Evolutionary conservation across 2,888 invertebrate genomes (phyloP), one percentile per base, ranked within the genome.

Genomic region (Lasioglossum malachurum): DNA sequence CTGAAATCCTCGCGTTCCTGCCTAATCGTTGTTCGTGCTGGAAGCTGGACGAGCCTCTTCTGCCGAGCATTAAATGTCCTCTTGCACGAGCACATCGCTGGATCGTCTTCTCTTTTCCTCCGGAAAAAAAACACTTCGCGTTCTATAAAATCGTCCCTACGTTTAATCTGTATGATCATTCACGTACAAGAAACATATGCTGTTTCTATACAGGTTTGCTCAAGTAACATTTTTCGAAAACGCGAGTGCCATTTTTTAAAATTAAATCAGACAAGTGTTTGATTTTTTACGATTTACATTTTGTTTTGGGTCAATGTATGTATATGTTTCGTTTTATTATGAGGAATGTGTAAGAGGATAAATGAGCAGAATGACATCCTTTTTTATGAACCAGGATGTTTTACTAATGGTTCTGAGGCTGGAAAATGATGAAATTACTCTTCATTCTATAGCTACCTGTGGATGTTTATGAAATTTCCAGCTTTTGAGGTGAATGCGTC

Each of bases 1-100:
- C 85, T 89, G 85, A 91, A 84, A 92, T 88, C 82, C 83, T 86
- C 85, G 87, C 90, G 88, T 92, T 92, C 87, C 92, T 87, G 57
- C 82, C 83, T 92, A 92, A 92, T 92, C 88, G 88, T 79, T 75
- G 81, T 87, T 82, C 80, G 82, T 86, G 88, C 31, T 82, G 82
- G 78, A 84, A 80, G 64, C 67, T 82, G 67, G 75, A 86, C 87
- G 75, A 60, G 69, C 69, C 73, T 53, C 41, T 38, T 60, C 57
- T 38, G 35, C 27, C 23, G 46, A 49, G 31, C 31, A 10, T n/a
- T 41, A n/a, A 60, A 49, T 80, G 83, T 76, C 80, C 49, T 38
- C 69, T 31, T 35, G 67, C 67, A 35, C 67, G 31, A 35, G 31
- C 67, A 35, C 19, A 8, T 31, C 31, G 31, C 67, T 31, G 60